Evolutionary conservation across 2,888 invertebrate species (phyloP), one percentile per base, ranked within the genome.

Genomic region (Micoletzkya japonica): DNA sequence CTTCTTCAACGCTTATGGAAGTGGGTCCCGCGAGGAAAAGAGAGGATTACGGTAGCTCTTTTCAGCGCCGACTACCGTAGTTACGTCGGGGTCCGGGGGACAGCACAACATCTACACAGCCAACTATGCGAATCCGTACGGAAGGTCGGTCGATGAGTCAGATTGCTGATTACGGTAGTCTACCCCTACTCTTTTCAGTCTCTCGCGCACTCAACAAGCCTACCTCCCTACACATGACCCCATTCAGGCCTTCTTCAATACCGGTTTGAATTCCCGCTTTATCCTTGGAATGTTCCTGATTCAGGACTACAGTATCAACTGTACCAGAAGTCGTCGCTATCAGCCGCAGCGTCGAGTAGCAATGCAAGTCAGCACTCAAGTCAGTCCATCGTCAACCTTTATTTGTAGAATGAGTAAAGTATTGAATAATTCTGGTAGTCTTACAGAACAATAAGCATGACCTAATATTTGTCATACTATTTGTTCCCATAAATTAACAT

Each of bases 171-270:
- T 50, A 50, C 4, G 50, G 7, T n/a, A 14, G 26, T 1, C n/a
- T 57, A 58, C 36, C 58, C 34, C 24, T 30, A 4, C 10, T 20
- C 24, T 26, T 59, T n/a, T 28, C 63, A 63, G 63, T 28, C 50
- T 63, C 10, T 63, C 63, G 6, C 49, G 63, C 3, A 39, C 59
- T 7, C 63, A 63, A 20, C 63, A 63, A 37, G 32, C 64, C 7
- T 66, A 66, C 30, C 64, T 66, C n/a, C 59, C 73, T 14, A 71
- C 77, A 4, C 76, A 77, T 50, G 82, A 82, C 20, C 79, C 82
- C 0, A 73, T 83, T 0, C 82, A 82, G 70, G 82, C 82, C 0
- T 83, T 83, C 69, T 83, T 83, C 71, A 83, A 82, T 60, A 74
- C 81, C n/a, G 81, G 80, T 77, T 24, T 17, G 2, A 34, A 58